These are phyloP conservation scores for Rhynchonycteris naso DNA, from an alignment of 2,797 vertebrate species.

Conservation along the genomic window DNA sequence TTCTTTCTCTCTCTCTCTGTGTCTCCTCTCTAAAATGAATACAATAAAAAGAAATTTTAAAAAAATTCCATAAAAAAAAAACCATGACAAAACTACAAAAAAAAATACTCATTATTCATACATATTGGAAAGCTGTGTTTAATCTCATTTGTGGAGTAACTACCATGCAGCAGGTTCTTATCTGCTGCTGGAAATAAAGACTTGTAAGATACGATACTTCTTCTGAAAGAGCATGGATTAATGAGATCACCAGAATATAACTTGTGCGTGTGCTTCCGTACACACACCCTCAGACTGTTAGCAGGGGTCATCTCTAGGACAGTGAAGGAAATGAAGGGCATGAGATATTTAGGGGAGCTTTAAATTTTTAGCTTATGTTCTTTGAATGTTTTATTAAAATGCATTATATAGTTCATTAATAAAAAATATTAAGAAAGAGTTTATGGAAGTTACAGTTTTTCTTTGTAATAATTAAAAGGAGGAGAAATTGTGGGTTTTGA, in stretches of 20 bases:
- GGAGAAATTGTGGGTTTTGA: conserved; percentile 36
- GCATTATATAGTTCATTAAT: neutral
- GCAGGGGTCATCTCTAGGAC: neutral
- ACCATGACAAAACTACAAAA: too few species aligned
- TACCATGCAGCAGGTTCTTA: neutral
- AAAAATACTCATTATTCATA: conserved; percentile 44
- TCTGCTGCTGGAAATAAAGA: neutral
- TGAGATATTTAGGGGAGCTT: neutral
- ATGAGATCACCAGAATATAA: neutral
- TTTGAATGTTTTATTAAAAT: conserved; percentile 36
- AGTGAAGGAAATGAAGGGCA: neutral
- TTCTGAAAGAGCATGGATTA: neutral
- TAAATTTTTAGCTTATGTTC: neutral
- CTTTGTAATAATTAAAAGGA: conserved; percentile 50
- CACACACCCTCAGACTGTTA: neutral
- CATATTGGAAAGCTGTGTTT: conserved; percentile 30
- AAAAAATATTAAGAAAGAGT: conserved; percentile 7
- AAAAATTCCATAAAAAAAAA: too few species aligned
- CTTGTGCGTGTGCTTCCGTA: neutral
- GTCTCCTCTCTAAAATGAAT: too few species aligned
- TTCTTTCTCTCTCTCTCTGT: too few species aligned
- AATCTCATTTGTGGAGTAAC: conserved; percentile 22
- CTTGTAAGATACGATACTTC: neutral
- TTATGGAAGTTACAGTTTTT: neutral
- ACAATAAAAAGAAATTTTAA: too few species aligned